Percentiles rank a stretch among this genome's conserved stretches.
Evolutionary conservation across 2,113 vertebrate species (phyloP).

Genomic region (Onychorhynchus coronatus): DNA sequence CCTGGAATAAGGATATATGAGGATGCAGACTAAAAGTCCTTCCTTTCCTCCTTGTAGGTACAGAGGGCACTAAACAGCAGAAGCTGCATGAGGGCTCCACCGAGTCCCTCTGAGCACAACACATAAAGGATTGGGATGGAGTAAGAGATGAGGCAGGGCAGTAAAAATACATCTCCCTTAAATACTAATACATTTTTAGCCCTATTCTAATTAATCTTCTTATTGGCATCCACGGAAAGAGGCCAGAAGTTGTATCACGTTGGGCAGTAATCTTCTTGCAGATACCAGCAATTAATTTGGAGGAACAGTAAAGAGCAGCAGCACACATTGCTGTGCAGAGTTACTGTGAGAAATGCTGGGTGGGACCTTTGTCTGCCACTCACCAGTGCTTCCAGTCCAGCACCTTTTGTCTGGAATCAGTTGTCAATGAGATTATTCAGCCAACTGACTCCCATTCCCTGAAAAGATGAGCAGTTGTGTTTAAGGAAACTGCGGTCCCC

Average conservation of each 20-base stretch:
- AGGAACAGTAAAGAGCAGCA: background rate
- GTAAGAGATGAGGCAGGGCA: background rate
- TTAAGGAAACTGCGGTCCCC: background rate
- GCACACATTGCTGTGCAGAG: background rate
- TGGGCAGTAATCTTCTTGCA: background rate
- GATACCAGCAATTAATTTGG: background rate
- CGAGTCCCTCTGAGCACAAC: background rate
- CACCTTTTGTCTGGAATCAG: background rate
- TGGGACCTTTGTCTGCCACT: background rate
- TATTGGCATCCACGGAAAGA: background rate
- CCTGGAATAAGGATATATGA: background rate
- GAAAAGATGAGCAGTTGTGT: background rate
- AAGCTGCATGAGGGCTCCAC: background rate
- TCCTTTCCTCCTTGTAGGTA: background rate
- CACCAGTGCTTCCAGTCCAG: background rate
- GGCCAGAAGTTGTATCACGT: background rate
- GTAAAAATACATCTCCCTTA: background rate
- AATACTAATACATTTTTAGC: background rate
- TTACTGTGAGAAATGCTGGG: background rate
- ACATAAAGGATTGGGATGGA: background rate
- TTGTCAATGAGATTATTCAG: background rate
- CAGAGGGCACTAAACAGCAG: background rate
- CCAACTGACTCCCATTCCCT: background rate
- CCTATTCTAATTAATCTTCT: constrained; percentile 9
- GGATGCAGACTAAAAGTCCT: background rate